phyloP scores from a whole-genome alignment of 1,140 invertebrate species.

The Caerostris darwini region DNA sequence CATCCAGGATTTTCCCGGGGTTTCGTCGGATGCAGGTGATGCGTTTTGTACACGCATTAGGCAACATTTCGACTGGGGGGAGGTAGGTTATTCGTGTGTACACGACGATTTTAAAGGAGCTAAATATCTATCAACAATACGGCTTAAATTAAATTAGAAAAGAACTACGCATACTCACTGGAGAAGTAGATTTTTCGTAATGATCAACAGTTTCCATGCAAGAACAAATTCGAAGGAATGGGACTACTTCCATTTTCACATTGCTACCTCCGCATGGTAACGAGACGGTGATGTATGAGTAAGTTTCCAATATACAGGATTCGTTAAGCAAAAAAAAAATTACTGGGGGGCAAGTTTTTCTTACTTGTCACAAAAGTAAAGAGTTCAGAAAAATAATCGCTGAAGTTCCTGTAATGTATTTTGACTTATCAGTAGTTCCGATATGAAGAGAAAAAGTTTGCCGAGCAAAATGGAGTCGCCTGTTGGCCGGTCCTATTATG shows the following conservation, averaged over 20 bases:
- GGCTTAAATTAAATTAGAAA: background rate
- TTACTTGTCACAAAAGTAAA: background rate
- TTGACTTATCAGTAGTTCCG: background rate
- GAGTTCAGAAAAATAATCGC: background rate
- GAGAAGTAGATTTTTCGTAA: background rate
- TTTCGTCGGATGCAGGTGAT: slow-evolving; percentile 67
- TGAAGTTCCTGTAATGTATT: background rate
- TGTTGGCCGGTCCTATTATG: slow-evolving; percentile 54
- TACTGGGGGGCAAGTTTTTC: background rate
- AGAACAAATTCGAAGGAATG: background rate
- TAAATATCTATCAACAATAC: background rate
- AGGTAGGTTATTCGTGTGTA: slow-evolving; percentile 58
- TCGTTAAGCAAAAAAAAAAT: background rate
- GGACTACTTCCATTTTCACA: background rate
- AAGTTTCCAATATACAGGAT: background rate
- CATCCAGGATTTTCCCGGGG: slow-evolving; percentile 73
- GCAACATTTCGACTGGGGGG: slow-evolving; percentile 65
- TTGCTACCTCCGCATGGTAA: background rate
- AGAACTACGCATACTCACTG: background rate
- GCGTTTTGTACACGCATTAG: slow-evolving; percentile 68
- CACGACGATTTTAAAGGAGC: background rate
- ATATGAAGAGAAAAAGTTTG: background rate
- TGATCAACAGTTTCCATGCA: background rate
- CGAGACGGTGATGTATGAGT: background rate
- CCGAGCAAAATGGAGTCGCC: slow-evolving; percentile 64